Percentiles rank a stretch among this genome's conserved stretches.
Evolutionary conservation across 2,888 invertebrate species (phyloP).

Genomic region (Pterostichus madidus): DNA sequence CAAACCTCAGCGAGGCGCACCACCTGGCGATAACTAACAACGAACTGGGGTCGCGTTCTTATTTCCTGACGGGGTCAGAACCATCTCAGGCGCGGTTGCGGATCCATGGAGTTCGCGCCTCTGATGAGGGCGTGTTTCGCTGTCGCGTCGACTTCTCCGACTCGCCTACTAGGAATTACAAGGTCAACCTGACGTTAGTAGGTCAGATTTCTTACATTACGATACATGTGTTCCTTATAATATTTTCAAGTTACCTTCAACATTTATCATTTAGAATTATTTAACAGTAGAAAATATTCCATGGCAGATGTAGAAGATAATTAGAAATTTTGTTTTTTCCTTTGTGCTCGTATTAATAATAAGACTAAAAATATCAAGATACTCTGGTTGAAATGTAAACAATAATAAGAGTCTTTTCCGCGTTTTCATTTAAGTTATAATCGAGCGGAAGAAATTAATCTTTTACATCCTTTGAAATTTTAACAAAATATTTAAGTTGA

Average conservation of each 20-base stretch:
- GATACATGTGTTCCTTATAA: too few relatives aligned
- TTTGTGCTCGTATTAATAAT: too few relatives aligned
- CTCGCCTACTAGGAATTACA: conserved; percentile 92
- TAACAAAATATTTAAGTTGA: conserved; percentile 36
- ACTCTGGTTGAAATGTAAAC: background rate
- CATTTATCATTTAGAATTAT: too few relatives aligned
- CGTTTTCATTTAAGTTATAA: background rate
- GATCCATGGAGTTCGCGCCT: conserved; percentile 84
- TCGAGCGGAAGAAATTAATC: conserved; percentile 45
- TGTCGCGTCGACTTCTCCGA: conserved; percentile 94
- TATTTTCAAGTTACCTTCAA: too few relatives aligned
- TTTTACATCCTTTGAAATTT: conserved; percentile 34
- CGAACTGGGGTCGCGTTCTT: conserved; percentile 87
- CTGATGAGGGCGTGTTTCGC: conserved; percentile 91
- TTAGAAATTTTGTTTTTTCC: too few relatives aligned
- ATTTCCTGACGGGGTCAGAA: conserved; percentile 86
- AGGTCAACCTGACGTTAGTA: conserved; percentile 91
- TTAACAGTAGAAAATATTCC: too few relatives aligned
- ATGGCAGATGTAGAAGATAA: too few relatives aligned
- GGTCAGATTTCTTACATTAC: conserved; percentile 80
- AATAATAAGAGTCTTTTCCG: background rate
- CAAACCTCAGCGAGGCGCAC: conserved; percentile 80
- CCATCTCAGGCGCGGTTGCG: conserved; percentile 87
- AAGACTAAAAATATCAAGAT: too few relatives aligned
- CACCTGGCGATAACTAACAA: conserved; percentile 88